Evolutionary conservation across 2,888 invertebrate species (phyloP).

Genomic region (Congeria kusceri): DNA sequence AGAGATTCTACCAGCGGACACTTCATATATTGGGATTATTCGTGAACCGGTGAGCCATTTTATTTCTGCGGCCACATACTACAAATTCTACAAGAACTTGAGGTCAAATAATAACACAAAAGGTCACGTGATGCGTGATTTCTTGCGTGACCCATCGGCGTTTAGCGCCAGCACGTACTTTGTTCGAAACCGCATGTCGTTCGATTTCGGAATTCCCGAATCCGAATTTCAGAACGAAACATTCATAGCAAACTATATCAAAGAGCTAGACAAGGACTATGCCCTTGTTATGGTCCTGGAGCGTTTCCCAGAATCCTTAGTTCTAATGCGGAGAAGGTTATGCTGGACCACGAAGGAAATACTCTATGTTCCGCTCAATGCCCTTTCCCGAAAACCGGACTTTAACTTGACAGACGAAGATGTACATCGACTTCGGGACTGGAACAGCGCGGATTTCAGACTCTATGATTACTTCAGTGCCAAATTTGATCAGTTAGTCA

Average conservation of each 20-base stretch:
- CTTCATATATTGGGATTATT: slow-evolving; percentile 70
- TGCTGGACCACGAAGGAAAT: slow-evolving; percentile 82
- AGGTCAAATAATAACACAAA: not conserved
- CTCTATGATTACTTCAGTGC: slow-evolving; percentile 75
- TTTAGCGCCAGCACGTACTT: slow-evolving; percentile 29
- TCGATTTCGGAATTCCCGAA: slow-evolving; percentile 63
- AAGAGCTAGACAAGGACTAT: slow-evolving; percentile 73
- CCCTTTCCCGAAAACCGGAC: slow-evolving; percentile 36
- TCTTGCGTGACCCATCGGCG: slow-evolving; percentile 29
- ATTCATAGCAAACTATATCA: slow-evolving; percentile 61
- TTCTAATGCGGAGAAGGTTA: slow-evolving; percentile 76
- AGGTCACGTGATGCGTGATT: slow-evolving; percentile 22
- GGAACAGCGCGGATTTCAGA: slow-evolving; percentile 76
- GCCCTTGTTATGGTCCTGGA: slow-evolving; percentile 80
- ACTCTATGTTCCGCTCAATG: slow-evolving; percentile 74
- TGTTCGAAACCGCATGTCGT: slow-evolving; percentile 64
- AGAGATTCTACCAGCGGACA: slow-evolving; percentile 65
- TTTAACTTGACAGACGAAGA: slow-evolving; percentile 57
- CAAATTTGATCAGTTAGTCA: slow-evolving; percentile 68
- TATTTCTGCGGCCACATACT: slow-evolving; percentile 70
- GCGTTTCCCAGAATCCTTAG: slow-evolving; percentile 81
- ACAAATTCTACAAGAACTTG: slow-evolving; percentile 57
- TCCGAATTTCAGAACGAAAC: slow-evolving; percentile 36
- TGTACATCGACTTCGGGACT: slow-evolving; percentile 57
- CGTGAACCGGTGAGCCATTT: slow-evolving; percentile 71